Conservation (phyloP, 2,888 invertebrate genomes). For the Aromia moschata region DNA sequence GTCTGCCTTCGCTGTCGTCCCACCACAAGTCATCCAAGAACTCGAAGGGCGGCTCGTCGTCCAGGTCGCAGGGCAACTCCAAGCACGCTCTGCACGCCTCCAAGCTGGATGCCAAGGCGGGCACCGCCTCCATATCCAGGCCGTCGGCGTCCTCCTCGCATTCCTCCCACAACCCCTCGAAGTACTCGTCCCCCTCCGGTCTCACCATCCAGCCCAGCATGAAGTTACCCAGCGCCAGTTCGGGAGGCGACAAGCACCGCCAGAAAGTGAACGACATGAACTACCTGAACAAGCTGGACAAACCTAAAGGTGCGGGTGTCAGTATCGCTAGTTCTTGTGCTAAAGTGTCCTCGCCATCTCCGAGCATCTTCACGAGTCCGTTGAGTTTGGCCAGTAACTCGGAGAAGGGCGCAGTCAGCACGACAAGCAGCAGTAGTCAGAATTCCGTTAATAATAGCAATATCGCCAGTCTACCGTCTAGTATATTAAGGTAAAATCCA, state of each 20-base stretch:
- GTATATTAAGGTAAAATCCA: slow-evolving; percentile 65
- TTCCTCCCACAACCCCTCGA: slow-evolving; percentile 55
- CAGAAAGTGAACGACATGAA: slow-evolving; percentile 47
- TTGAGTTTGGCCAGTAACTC: slow-evolving; percentile 60
- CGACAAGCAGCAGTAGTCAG: slow-evolving; percentile 40
- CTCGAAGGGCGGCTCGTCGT: slow-evolving; percentile 39
- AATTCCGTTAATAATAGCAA: slow-evolving; percentile 54
- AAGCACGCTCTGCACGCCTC: slow-evolving; percentile 41
- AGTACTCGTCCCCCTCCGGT: slow-evolving; percentile 49
- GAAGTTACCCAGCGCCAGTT: slow-evolving; percentile 43
- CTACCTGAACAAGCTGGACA: slow-evolving; percentile 48
- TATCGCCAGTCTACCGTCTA: slow-evolving; percentile 60
- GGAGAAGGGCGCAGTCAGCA: slow-evolving; percentile 43
- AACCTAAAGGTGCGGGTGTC: slow-evolving; percentile 40
- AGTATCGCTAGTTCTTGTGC: slow-evolving; percentile 43
- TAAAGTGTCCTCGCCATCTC: slow-evolving; percentile 54
- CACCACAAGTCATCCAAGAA: slow-evolving; percentile 58
- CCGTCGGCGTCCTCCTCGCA: slow-evolving; percentile 42
- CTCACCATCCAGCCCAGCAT: slow-evolving; percentile 57
- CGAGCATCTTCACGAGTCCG: slow-evolving; percentile 62
- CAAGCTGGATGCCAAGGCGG: slow-evolving; percentile 43
- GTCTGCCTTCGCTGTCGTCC: slow-evolving; percentile 61
- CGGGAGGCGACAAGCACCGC: slow-evolving; percentile 37
- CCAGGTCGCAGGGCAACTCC: slow-evolving; percentile 41
- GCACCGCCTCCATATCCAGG: slow-evolving; percentile 43